Base-by-base conservation (phyloP, 2,113 vertebrate genomes). In the Montifringilla adamsi region DNA sequence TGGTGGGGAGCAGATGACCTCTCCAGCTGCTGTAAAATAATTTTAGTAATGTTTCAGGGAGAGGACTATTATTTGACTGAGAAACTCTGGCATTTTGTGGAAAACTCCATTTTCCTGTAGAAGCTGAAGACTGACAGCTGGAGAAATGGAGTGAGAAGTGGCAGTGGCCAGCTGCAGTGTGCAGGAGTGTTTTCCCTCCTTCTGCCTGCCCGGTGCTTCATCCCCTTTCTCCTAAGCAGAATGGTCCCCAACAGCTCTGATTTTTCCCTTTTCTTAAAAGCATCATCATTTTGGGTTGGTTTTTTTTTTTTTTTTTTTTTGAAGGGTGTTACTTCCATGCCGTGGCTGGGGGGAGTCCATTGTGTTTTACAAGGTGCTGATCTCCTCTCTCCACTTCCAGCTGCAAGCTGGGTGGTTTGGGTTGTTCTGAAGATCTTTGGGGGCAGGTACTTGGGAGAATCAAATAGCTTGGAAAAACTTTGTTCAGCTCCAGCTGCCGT, bases 311-410 rank as follows among this genome's bases (percentile, higher is more conserved):
- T 53, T 0, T 41, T 11, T 8, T 35, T 69, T 73, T 49, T 23
- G 31, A 52, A 53, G 30, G 3, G 1, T 14, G 6, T 27, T 67
- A 13, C 49, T 80, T 80, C 49, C 18, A 13, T 2, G 2, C 24
- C 2, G 0, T 64, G 76, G 10, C 30, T 0, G 2, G 2, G 27
- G 49, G 7, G 8, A 90, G 27, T n/a, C 79, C 68, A 11, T 37
- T 4, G 0, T 3, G 59, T 68, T 59, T 19, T 47, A 19, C 33
- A 56, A 49, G 41, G 44, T 0, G 0, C 59, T 56, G 87, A 86
- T 46, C 84, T 84, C 23, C 44, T 37, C 27, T 66, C 67, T 81
- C 16, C 60, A 10, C 49, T 37, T 26, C 30, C 53, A 56, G 53
- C 69, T 24, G 14, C 4, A 4, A 49, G 33, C 27, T 52, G 30